Conservation (phyloP, 2,797 vertebrate species). For the Crenichthys baileyi region DNA sequence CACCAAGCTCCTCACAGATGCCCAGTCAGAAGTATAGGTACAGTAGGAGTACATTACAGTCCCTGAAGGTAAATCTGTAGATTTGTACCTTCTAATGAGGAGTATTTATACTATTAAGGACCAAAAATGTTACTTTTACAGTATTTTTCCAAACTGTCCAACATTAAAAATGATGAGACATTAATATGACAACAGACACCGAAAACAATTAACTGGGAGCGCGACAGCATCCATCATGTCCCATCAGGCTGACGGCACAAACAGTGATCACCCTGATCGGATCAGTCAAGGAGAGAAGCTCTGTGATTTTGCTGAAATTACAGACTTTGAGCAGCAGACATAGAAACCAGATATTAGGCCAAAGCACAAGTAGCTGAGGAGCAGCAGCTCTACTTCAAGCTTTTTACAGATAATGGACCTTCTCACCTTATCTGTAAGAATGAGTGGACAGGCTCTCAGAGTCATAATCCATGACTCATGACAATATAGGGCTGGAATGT, state of each 20-base stretch:
- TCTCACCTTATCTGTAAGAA: no score
- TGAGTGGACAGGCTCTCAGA: no score
- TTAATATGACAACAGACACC: constrained; percentile 1
- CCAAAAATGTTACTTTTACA: no score
- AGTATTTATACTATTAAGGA: no score
- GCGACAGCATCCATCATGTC: constrained; percentile 38
- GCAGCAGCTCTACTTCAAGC: background rate
- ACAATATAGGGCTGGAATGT: no score
- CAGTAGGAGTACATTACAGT: no score
- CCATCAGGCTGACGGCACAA: constrained; percentile 16
- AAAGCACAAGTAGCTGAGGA: background rate
- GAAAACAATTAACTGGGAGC: constrained; percentile 18
- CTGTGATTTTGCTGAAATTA: constrained; percentile 10
- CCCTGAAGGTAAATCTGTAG: no score
- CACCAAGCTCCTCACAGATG: no score
- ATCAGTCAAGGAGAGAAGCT: constrained; percentile 15
- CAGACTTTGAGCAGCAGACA: background rate
- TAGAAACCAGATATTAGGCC: background rate
- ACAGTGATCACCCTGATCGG: constrained; percentile 3
- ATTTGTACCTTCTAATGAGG: no score
- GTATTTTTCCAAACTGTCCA: background rate
- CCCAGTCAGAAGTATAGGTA: no score
- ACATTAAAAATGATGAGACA: background rate
- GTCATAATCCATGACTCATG: no score
- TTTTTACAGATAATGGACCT: no score